Conservation (phyloP, 2,113 vertebrate genomes). For the Serinus canaria region DNA sequence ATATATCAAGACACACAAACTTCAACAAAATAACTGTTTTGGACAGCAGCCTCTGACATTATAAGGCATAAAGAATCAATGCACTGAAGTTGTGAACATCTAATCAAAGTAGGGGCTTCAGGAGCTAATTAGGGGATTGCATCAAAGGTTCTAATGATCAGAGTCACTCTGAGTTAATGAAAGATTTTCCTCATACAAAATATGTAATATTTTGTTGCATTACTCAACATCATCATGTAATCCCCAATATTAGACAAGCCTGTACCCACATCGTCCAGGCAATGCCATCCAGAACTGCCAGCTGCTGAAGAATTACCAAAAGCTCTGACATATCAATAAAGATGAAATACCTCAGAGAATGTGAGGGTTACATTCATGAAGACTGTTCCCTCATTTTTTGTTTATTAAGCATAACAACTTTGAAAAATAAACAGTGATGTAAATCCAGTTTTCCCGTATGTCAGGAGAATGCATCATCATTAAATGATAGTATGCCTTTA, state of each 20-base stretch:
- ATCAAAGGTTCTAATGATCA: not conserved
- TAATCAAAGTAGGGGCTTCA: not conserved
- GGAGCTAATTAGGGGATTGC: not conserved
- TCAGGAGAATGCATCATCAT: not conserved
- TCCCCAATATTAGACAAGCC: not conserved
- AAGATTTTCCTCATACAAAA: conserved; percentile 4
- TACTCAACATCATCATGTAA: not conserved
- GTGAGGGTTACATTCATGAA: not conserved
- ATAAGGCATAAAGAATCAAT: not conserved
- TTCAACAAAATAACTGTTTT: not conserved
- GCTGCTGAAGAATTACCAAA: not conserved
- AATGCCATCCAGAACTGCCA: not conserved
- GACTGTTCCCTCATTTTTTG: not conserved
- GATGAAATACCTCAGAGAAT: not conserved
- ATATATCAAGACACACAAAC: not conserved
- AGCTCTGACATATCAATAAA: not conserved
- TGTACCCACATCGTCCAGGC: not conserved
- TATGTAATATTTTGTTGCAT: not conserved
- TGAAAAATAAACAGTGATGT: not conserved
- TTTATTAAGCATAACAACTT: not conserved
- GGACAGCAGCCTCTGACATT: not conserved
- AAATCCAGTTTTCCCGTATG: not conserved
- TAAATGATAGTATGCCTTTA: not conserved
- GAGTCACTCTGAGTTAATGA: not conserved
- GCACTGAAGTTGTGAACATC: not conserved